phyloP scores from a whole-genome alignment of 2,797 vertebrate genomes.

The Myotis myotis region DNA sequence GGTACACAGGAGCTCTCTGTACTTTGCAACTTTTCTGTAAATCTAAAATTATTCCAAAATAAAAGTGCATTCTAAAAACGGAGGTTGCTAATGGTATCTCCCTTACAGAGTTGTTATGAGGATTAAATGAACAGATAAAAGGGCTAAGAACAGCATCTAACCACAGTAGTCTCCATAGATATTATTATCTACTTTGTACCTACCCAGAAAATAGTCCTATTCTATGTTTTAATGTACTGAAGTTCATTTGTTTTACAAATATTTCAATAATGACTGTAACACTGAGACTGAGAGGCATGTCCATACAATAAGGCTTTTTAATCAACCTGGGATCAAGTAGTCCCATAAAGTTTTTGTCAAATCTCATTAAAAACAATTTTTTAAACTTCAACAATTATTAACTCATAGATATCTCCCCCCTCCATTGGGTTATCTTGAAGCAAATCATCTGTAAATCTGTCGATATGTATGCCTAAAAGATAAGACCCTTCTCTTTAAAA shows the following conservation, averaged over 20 bases:
- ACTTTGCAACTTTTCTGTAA: not conserved
- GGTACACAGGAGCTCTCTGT: not conserved
- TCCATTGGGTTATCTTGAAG: not conserved
- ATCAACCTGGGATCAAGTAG: not conserved
- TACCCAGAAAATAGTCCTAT: not conserved
- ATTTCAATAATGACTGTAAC: not conserved
- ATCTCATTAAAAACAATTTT: not conserved
- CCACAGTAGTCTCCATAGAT: not conserved
- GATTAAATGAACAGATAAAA: not conserved
- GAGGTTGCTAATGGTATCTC: not conserved
- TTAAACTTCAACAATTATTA: slow-evolving; percentile 2
- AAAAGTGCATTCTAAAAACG: not conserved
- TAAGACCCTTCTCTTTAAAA: not conserved
- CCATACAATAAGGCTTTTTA: not conserved
- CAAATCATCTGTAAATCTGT: slow-evolving; percentile 1
- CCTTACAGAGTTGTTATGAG: not conserved
- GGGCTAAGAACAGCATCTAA: not conserved
- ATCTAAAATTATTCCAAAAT: not conserved
- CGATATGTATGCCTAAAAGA: not conserved
- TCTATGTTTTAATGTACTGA: not conserved
- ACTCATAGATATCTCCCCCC: not conserved
- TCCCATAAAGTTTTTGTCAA: not conserved
- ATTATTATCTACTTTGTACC: not conserved
- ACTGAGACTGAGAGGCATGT: not conserved
- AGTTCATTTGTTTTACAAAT: not conserved